A percentile compares a stretch with the other conserved stretches of the same genome.
phyloP scores from a whole-genome alignment of 92 coral and sea anemone species.

The Plumapathes pennacea region DNA sequence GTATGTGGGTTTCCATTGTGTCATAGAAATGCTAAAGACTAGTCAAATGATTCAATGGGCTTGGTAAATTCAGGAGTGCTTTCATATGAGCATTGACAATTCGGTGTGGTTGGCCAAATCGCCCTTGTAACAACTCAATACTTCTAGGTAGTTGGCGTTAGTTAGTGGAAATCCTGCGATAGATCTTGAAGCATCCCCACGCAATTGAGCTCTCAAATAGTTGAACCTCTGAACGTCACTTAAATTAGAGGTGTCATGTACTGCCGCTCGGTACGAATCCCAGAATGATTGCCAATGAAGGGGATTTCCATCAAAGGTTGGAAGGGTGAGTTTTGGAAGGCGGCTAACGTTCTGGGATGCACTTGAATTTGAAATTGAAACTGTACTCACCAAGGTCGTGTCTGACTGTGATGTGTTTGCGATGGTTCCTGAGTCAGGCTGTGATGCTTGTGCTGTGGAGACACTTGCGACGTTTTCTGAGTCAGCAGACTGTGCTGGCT shows the following conservation, averaged over 20 bases:
- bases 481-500: too few species aligned
- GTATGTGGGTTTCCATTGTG: constrained; percentile 4
- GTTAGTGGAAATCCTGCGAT: constrained; percentile 47
- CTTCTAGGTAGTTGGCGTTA: constrained; percentile 33
- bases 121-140: constrained; percentile 1
- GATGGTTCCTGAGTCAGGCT: too few species aligned
- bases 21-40: constrained; percentile 1
- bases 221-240: constrained; percentile 40
- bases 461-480: too few species aligned
- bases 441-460: too few species aligned
- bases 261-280: constrained; percentile 46
- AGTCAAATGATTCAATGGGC: constrained; percentile 1
- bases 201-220: constrained; percentile 27
- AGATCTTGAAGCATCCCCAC: constrained; percentile 43
- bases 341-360: too few species aligned
- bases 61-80: constrained; percentile 7
- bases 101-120: constrained; percentile 10
- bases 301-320: constrained; percentile 44
- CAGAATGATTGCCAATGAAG: constrained; percentile 35
- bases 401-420: too few species aligned
- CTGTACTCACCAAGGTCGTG: too few species aligned
- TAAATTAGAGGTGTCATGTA: constrained; percentile 21
- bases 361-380: too few species aligned
- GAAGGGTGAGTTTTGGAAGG: constrained; percentile 28
- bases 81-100: constrained; percentile 2